Evolutionary conservation across 2,113 vertebrate genomes (phyloP), one percentile per base, ranked within the genome.

Genomic region (Sturnira hondurensis): DNA sequence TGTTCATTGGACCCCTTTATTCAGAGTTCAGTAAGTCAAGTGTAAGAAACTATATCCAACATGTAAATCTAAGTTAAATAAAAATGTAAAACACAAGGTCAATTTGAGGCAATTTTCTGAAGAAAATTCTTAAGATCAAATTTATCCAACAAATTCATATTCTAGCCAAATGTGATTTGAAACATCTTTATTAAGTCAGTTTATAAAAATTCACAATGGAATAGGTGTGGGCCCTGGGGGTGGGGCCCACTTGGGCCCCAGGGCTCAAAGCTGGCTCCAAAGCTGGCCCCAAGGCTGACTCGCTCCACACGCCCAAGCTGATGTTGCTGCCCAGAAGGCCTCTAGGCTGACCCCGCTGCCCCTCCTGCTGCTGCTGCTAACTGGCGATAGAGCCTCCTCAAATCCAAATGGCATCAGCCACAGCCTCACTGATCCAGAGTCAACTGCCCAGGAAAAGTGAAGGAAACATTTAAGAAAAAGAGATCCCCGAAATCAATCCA

Each of bases 321-420:
- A 78, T 58, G 16, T 67, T 41, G 87, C 93, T 71, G 81, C 95
- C 96, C 97, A 96, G 97, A 98, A 97, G 97, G 96, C 96, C 92
- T 93, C 94, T 90, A 77, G 85, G 92, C 92, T 95, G 95, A 96
- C 96, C 92, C 73, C 82, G 24, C 90, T 97, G 97, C 88, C 93
- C 91, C 85, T 96, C 43, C 95, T 97, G 65, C 88, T 97, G 76
- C 86, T 95, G 94, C 63, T 65, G 63, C 63, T n/a, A 17, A 15
- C 63, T 67, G 63, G 15, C 0, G 33, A 17, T 17, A 67, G 63
- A 67, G 33, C 33, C 33, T 67, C 63, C 15, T n/a, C 63, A 67
- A 33, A 67, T 67, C 63, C 16, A n/a, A n/a, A 67, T 33, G 33
- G 14, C 33, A 67, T n/a, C 63, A n/a, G 33, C 63, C 33, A 67